These are phyloP conservation scores for Eptatretus burgeri DNA, from an alignment of 2,113 vertebrate genomes.

Conservation along the genomic window DNA sequence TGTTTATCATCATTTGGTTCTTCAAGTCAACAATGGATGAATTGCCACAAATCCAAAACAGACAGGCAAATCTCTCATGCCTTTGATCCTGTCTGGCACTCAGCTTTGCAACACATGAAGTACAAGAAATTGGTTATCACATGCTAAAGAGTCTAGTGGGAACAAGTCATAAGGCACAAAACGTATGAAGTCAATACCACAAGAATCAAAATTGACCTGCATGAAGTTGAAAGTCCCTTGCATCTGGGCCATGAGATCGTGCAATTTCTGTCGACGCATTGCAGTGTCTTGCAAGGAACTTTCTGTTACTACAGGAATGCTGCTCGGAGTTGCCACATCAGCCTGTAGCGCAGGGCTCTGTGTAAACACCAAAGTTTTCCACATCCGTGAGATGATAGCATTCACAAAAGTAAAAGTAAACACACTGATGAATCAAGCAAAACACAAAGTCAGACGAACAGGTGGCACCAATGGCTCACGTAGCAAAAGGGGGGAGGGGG, in stretches of 20 bases:
- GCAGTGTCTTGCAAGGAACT: conserved; percentile 42
- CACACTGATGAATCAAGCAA: too few relatives aligned
- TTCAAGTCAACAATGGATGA: not conserved
- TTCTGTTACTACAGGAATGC: conserved; percentile 22
- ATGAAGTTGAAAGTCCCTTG: conserved; percentile 97
- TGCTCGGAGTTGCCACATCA: too few relatives aligned
- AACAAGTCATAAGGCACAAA: not conserved
- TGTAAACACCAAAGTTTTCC: too few relatives aligned
- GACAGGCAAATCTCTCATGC: not conserved
- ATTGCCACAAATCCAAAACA: not conserved
- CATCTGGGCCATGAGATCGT: conserved; percentile 97
- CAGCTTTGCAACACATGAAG: not conserved
- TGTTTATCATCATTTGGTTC: too few relatives aligned
- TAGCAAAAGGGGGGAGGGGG: too few relatives aligned
- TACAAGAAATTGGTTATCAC: not conserved
- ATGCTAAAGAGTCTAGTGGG: not conserved
- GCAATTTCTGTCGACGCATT: conserved; percentile 61
- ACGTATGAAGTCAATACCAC: not conserved
- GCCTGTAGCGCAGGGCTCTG: too few relatives aligned
- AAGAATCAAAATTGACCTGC: conserved; percentile 33
- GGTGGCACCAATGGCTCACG: too few relatives aligned
- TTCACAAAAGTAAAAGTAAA: too few relatives aligned
- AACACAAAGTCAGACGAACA: too few relatives aligned
- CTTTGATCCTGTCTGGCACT: not conserved
- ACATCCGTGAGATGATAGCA: too few relatives aligned